Conservation (phyloP, 2,888 invertebrate species). For the Caradrina kadenii region DNA sequence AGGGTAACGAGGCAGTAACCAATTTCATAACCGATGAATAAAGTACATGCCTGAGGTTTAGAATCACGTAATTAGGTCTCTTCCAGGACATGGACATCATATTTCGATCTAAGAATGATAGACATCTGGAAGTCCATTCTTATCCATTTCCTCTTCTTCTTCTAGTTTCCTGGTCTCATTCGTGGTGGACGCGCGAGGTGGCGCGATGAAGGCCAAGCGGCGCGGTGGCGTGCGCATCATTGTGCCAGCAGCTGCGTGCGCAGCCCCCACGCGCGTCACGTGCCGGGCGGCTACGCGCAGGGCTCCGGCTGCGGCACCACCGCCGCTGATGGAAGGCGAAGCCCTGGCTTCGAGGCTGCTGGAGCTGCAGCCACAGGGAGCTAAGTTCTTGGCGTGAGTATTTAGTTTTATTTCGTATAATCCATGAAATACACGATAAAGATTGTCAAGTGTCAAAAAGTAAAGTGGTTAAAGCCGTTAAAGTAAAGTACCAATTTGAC, state of each 20-base stretch:
- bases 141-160: background rate
- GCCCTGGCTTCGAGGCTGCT: slow-evolving; percentile 98
- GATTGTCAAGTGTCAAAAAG: too few relatives aligned
- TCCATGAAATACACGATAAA: too few relatives aligned
- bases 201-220: slow-evolving; percentile 99
- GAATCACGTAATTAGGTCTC: too few relatives aligned
- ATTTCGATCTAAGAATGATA: too few relatives aligned
- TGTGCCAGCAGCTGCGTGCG: slow-evolving; percentile 98
- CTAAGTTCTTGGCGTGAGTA: slow-evolving; percentile 98
- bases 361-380: slow-evolving; percentile 98
- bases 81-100: too few relatives aligned
- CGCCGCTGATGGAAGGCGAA: slow-evolving; percentile 99
- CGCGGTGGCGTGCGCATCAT: slow-evolving; percentile 99
- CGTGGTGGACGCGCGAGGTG: slow-evolving; percentile 99
- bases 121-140: background rate
- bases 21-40: too few relatives aligned
- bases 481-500: too few relatives aligned
- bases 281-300: slow-evolving; percentile 92
- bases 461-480: too few relatives aligned
- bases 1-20: too few relatives aligned
- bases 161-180: slow-evolving; percentile 98
- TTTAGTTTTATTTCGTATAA: background rate
- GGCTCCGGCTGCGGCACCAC: slow-evolving; percentile 93
- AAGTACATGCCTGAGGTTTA: too few relatives aligned
- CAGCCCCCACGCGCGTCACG: slow-evolving; percentile 98